Evolutionary conservation across 2,797 vertebrate genomes (phyloP).

Genomic region (Rhyacichthys aspro): DNA sequence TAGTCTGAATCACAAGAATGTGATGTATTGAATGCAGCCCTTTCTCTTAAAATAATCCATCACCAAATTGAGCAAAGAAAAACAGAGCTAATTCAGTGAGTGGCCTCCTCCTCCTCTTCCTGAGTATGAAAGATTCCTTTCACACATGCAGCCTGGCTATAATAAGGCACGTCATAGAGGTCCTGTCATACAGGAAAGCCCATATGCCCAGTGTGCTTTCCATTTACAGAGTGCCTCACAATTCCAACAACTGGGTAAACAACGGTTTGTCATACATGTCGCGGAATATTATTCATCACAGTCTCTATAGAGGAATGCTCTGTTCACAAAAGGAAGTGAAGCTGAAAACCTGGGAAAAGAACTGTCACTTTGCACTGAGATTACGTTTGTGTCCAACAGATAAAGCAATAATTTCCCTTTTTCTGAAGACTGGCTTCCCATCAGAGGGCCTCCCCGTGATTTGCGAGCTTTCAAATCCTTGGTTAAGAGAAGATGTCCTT

Average conservation of each 20-base stretch:
- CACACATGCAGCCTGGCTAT: conserved; percentile 66
- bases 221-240: conserved; percentile 54
- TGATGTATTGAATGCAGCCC: conserved; percentile 65
- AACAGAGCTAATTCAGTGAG: conserved; percentile 78
- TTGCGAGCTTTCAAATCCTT: conserved; percentile 59
- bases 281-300: conserved; percentile 44
- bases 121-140: conserved; percentile 80
- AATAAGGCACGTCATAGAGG: conserved; percentile 61
- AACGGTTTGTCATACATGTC: conserved; percentile 45
- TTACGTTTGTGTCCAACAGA: conserved; percentile 34
- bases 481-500: conserved; percentile 71
- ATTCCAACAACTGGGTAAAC: conserved; percentile 59
- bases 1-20: conserved; percentile 70
- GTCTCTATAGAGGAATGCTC: conserved; percentile 16
- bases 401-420: conserved; percentile 24
- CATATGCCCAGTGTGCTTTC: conserved; percentile 70
- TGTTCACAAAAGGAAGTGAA: conserved; percentile 17
- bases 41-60: conserved; percentile 79
- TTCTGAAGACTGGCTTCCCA: conserved; percentile 9
- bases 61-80: conserved; percentile 78
- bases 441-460: conserved; percentile 45
- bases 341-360: conserved; percentile 19
- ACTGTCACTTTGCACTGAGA: conserved; percentile 3
- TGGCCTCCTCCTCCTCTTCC: conserved; percentile 74
- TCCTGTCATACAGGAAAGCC: conserved; percentile 56